phyloP scores from a whole-genome alignment of 2,797 vertebrate species.

The Champsocephalus esox region DNA sequence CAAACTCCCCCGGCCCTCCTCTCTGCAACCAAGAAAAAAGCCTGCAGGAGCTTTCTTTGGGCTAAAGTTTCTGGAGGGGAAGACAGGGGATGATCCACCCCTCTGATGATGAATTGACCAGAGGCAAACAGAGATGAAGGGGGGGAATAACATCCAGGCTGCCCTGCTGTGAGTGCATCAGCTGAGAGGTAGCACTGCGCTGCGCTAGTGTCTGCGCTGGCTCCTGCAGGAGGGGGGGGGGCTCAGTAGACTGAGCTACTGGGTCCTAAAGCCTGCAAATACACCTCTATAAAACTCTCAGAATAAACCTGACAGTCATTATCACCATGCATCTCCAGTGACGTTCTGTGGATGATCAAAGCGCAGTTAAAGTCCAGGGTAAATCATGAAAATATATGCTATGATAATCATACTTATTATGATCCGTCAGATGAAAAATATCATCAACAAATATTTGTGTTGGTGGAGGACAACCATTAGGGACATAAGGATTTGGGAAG shows the following conservation, averaged over 20 bases:
- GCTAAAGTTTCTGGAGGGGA: constrained; percentile 42
- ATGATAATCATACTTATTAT: background rate
- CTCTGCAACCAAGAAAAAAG: constrained; percentile 26
- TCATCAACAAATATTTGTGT: too few relatives aligned
- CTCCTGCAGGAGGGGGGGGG: constrained; percentile 83
- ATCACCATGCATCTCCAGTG: background rate
- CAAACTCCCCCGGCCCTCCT: constrained; percentile 36
- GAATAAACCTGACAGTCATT: constrained; percentile 36
- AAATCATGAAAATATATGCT: background rate
- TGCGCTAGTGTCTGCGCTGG: constrained; percentile 89
- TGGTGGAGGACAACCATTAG: too few relatives aligned
- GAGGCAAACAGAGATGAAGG: constrained; percentile 4
- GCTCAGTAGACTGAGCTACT: constrained; percentile 64
- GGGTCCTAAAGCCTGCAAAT: constrained; percentile 91
- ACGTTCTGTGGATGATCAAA: background rate
- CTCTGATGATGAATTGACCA: constrained; percentile 45
- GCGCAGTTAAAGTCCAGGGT: background rate
- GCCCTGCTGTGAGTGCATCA: constrained; percentile 79
- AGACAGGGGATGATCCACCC: constrained; percentile 17
- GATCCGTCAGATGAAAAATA: too few relatives aligned
- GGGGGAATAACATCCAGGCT: constrained; percentile 30
- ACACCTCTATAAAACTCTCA: background rate
- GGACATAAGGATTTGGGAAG: too few relatives aligned
- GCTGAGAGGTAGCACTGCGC: constrained; percentile 89
- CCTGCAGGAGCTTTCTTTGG: background rate